Percentiles rank a stretch among this genome's conserved stretches.
phyloP scores from a whole-genome alignment of 2,797 vertebrate species.

The Cuculus canorus region DNA sequence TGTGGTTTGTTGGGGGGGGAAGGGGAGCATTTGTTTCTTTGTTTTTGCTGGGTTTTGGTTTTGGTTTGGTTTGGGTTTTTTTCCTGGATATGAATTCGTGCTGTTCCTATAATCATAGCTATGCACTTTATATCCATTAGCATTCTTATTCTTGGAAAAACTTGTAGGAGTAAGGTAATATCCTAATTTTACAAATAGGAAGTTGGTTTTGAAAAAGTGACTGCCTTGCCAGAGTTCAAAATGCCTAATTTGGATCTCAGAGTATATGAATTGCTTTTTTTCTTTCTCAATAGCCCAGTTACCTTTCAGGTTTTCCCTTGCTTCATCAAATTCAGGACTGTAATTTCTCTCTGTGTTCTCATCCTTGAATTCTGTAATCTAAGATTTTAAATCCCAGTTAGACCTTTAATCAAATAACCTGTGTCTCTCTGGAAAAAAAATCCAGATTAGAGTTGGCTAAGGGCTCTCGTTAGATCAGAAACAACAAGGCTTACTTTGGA shows the following conservation, averaged over 20 bases:
- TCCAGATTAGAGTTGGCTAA: not conserved
- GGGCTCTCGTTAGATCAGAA: not conserved
- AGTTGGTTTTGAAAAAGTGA: not conserved
- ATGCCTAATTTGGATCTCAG: accelerated
- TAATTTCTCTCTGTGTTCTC: not conserved
- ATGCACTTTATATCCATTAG: not conserved
- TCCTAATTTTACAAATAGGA: not conserved
- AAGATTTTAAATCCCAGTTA: not conserved
- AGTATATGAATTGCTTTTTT: not conserved
- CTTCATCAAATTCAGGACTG: not conserved
- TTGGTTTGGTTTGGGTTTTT: not conserved
- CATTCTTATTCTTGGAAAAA: not conserved
- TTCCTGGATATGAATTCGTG: not conserved
- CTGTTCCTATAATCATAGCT: not conserved
- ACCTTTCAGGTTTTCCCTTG: not conserved
- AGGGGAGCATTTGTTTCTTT: no score
- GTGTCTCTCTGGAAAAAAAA: not conserved
- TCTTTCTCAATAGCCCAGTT: not conserved
- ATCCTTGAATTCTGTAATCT: not conserved
- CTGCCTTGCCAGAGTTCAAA: not conserved
- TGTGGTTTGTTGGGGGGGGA: not conserved
- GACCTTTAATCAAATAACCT: not conserved
- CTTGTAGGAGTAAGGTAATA: not conserved
- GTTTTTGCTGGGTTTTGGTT: not conserved
- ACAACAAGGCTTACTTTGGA: not conserved